Conservation (phyloP, 2,113 vertebrate genomes). For the Siniperca knerii region DNA sequence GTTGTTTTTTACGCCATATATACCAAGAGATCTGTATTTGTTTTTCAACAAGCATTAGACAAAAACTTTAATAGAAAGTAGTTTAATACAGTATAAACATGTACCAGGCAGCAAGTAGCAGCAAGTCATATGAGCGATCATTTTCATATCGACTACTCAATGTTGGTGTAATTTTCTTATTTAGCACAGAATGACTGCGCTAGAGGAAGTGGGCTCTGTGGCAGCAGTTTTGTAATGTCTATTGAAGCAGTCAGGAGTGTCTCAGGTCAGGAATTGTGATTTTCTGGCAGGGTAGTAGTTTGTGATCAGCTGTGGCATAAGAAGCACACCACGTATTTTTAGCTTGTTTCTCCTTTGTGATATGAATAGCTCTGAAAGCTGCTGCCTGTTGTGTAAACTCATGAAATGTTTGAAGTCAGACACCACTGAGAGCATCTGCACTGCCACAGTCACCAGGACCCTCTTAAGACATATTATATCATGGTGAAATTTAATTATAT, state of each 20-base stretch:
- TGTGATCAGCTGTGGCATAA: conserved; percentile 57
- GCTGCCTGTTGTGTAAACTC: conserved; percentile 42
- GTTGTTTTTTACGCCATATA: neutral
- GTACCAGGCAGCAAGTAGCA: neutral
- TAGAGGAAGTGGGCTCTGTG: neutral
- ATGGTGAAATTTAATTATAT: neutral
- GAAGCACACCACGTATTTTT: conserved; percentile 65
- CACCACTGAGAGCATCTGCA: conserved; percentile 13
- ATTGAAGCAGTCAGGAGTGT: conserved; percentile 36
- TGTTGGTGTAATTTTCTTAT: neutral
- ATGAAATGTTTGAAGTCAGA: conserved; percentile 41
- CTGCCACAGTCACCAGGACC: neutral
- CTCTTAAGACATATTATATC: neutral
- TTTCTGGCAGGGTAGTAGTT: conserved; percentile 37
- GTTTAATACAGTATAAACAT: neutral
- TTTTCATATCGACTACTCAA: neutral
- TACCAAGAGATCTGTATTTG: neutral
- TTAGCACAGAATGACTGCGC: conserved; percentile 1
- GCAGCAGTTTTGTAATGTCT: conserved; percentile 10
- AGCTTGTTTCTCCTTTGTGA: conserved; percentile 42
- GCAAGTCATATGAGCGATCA: neutral
- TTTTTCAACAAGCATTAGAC: neutral
- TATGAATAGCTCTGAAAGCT: conserved; percentile 64
- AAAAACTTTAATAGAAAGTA: neutral
- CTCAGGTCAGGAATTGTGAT: conserved; percentile 47